phyloP scores from a whole-genome alignment of 2,113 vertebrate species.

The Tupaia chinensis region DNA sequence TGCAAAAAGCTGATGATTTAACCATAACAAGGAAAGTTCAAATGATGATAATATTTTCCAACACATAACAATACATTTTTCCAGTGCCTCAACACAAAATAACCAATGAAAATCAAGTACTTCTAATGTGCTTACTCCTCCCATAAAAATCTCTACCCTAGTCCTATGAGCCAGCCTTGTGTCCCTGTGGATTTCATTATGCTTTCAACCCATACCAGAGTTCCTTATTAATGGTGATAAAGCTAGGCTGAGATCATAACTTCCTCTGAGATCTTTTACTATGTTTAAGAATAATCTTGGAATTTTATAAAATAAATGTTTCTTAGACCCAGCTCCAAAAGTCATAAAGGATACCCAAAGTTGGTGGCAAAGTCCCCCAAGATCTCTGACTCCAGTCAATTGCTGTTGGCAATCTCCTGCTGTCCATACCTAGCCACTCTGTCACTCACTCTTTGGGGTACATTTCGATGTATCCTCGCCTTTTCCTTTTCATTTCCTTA shows the following conservation, averaged over 20 bases:
- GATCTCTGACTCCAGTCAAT: neutral
- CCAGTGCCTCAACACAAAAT: neutral
- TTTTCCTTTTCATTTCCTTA: constrained; percentile 68
- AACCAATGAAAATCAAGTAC: neutral
- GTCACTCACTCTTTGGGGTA: neutral
- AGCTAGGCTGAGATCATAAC: neutral
- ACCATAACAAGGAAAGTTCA: neutral
- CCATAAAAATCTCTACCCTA: neutral
- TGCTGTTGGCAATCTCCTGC: neutral
- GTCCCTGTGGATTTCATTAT: neutral
- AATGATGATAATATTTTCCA: neutral
- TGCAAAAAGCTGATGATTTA: neutral
- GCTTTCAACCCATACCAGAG: neutral
- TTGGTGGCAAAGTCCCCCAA: neutral
- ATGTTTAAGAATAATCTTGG: neutral
- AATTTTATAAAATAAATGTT: neutral
- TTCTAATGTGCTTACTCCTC: neutral
- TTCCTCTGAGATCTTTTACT: neutral
- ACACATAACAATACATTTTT: neutral
- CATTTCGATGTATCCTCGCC: neutral
- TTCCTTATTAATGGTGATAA: neutral
- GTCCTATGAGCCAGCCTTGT: neutral
- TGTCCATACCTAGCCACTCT: neutral
- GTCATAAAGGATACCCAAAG: no score
- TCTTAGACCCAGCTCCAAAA: neutral